Evolutionary conservation across 2,113 vertebrate species (phyloP), one percentile per base, ranked within the genome.

Genomic region (Sceloporus tristichus): DNA sequence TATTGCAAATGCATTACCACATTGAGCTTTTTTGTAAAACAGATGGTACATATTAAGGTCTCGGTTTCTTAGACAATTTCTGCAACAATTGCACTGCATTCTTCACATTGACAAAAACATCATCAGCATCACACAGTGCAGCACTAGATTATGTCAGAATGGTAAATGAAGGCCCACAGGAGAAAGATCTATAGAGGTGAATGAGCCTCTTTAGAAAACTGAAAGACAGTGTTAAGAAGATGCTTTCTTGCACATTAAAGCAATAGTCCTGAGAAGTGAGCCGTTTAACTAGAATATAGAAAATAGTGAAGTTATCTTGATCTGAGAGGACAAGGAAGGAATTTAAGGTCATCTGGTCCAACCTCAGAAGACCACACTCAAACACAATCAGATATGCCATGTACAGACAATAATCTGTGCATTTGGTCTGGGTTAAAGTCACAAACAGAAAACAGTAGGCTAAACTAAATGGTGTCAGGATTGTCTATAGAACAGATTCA

Each of bases 41-140:
- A 99, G 98, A 99, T 99, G 98, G 98, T 94, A 94, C 97, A 95
- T 97, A 98, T 98, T 98, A 98, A 98, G 96, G 95, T 96, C 95
- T 96, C 96, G 87, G 97, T 97, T 97, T 97, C 96, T 96, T 94
- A 95, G 96, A 97, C 95, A 95, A 97, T 97, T 97, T 95, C 96
- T 97, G 92, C 94, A 96, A 97, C 97, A 97, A 98, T 97, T 96
- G 96, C 95, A 90, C 95, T 88, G 94, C 96, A 97, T 97, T 95
- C 97, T 96, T 95, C 97, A 97, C 94, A 21, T 97, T 98, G 98
- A 98, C 98, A 98, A 98, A 98, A 98, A 97, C 97, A 98, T 98
- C 98, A 98, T 98, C 98, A 98, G 94, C 97, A 94, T 97, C 97
- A 98, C 92, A 96, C 98, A 97, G 97, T 89, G 96, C 97, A 92